Evolutionary conservation across 2,888 invertebrate genomes (phyloP).

Genomic region (Cephus pygmeus): DNA sequence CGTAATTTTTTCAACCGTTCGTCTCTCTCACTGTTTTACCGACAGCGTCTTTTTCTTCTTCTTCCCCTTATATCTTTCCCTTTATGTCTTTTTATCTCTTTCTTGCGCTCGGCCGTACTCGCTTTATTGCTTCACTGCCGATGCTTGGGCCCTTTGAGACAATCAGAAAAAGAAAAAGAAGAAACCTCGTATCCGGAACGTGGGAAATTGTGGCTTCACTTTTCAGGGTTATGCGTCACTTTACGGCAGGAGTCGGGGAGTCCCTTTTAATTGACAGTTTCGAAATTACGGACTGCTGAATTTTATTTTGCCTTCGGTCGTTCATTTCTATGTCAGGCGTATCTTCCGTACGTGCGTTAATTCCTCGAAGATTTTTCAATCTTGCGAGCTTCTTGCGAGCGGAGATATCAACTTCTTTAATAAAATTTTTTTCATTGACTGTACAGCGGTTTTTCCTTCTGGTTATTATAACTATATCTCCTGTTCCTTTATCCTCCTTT

Average conservation of each 20-base stretch:
- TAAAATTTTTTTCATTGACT: background rate
- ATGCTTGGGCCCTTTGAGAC: background rate
- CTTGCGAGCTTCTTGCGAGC: background rate
- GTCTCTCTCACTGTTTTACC: slow-evolving; percentile 7
- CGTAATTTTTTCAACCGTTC: slow-evolving; percentile 45
- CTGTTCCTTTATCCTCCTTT: background rate
- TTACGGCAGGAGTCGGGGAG: background rate
- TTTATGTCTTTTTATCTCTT: slow-evolving; percentile 18
- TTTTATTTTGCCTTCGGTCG: background rate
- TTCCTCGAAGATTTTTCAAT: background rate
- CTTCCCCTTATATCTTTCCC: background rate
- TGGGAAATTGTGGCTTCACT: background rate
- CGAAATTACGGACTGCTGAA: background rate
- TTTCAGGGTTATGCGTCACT: background rate
- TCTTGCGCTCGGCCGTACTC: slow-evolving; percentile 10
- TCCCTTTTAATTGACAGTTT: background rate
- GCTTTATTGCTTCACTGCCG: slow-evolving; percentile 10
- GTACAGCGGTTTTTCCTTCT: background rate
- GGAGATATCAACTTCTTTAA: background rate
- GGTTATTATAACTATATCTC: background rate
- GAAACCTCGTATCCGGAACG: background rate
- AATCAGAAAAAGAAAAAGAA: background rate
- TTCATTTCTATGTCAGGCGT: background rate
- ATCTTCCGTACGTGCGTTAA: background rate
- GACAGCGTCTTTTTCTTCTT: background rate